Evolutionary conservation across 37 sponge, comb jelly and placozoan genomes (phyloP), one percentile per base, ranked within the genome.

Genomic region (Chondrilla cf. caribensis): DNA sequence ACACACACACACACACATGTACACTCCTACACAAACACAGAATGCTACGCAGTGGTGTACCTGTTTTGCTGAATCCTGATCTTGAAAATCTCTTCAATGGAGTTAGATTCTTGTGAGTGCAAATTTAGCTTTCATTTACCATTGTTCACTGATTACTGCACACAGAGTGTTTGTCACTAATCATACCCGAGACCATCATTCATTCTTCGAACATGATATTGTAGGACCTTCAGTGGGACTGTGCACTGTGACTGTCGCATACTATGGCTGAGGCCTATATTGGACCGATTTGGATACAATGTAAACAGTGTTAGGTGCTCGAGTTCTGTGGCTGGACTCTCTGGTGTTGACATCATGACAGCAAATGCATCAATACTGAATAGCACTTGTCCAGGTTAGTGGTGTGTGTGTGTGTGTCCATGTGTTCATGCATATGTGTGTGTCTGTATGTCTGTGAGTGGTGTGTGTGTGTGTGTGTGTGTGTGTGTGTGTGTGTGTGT

Each of bases 211-310:
- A n/a, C n/a, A n/a, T n/a, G n/a, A n/a, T n/a, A n/a, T n/a, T 39
- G 76, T 42, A 37, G 44, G 76, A 18, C 41, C 11, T 2, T 38
- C 41, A 9, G 21, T 11, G 36, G 41, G 22, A 19, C 44, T 17
- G 76, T 73, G 41, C 44, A 15, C 3, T 73, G 76, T 40, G 76
- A 73, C 44, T 73, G 76, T 40, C 76, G 36, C 25, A 40, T 40
- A 2, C 31, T 39, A 0, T 73, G 76, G 76, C 38, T 73, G 24
- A 37, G 18, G 76, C 41, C 41, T 5, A 73, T 73, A 73, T 24
- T 73, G 43, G 43, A 42, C 19, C 36, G 24, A 6, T 40, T 24
- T 22, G 15, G 18, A 6, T 62, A 62, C 64, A 62, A 15, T 62
- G 29, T n/a, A 29, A n/a, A n/a, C 6, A 37, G 2, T 15, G 25